A percentile compares a stretch with the other conserved stretches of the same genome.
phyloP scores from a whole-genome alignment of 2,888 invertebrate species.

The Pyrrhia umbra region DNA sequence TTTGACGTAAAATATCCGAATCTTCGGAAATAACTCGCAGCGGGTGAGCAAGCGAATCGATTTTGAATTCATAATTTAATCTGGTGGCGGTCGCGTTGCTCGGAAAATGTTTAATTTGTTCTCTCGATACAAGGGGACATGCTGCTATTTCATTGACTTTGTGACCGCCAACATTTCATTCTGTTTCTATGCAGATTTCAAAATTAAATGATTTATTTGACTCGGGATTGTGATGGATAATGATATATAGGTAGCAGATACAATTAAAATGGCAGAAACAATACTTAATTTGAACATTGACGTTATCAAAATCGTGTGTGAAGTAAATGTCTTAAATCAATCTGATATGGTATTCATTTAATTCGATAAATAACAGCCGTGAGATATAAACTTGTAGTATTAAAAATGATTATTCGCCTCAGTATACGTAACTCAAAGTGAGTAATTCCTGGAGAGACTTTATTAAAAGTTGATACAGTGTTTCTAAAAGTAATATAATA shows the following conservation, averaged over 20 bases:
- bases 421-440: constrained; percentile 44
- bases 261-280: not conserved
- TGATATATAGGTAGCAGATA: not conserved
- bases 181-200: constrained; percentile 35
- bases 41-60: constrained; percentile 76
- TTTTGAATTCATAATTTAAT: constrained; percentile 85
- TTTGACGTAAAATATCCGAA: constrained; percentile 30
- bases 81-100: constrained; percentile 68
- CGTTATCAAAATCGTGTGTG: not conserved
- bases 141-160: constrained; percentile 60
- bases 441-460: constrained; percentile 66
- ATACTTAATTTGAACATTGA: no score
- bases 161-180: constrained; percentile 41
- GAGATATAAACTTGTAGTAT: constrained; percentile 20
- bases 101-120: constrained; percentile 78
- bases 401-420: constrained; percentile 38
- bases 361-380: not conserved
- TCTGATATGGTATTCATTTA: not conserved
- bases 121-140: constrained; percentile 66
- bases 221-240: constrained; percentile 14
- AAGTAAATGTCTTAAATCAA: not conserved
- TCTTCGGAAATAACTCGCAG: constrained; percentile 75
- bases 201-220: constrained; percentile 31
- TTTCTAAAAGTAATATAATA: constrained; percentile 84
- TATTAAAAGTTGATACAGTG: constrained; percentile 83